Percentiles rank a stretch among this genome's conserved stretches.
Conservation (phyloP, 2,888 invertebrate species). For the Ichneumoninae sp. region DNA sequence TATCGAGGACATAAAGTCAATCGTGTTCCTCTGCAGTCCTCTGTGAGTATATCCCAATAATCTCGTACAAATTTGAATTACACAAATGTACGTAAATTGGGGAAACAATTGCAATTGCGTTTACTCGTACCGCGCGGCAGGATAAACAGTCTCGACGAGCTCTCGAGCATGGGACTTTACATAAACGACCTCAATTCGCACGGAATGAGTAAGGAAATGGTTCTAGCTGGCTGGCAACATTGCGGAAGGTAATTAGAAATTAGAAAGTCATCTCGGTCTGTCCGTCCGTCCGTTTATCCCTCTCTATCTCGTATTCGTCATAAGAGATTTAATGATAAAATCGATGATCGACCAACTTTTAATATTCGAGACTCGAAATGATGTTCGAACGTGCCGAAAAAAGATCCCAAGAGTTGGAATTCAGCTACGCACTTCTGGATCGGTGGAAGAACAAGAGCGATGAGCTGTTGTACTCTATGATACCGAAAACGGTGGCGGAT, state of each 20-base stretch:
- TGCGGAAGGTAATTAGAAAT: conserved; percentile 86
- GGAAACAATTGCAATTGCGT: not conserved
- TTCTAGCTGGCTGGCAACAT: conserved; percentile 94
- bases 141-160: conserved; percentile 93
- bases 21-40: conserved; percentile 95
- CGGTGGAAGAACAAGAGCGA: conserved; percentile 95
- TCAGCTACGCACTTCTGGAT: conserved; percentile 91
- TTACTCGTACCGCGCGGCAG: conserved; percentile 83
- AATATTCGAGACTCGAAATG: conserved; percentile 87
- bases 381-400: conserved; percentile 93
- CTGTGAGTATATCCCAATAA: conserved; percentile 86
- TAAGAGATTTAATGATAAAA: conserved; percentile 22
- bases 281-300: not conserved
- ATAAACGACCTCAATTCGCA: conserved; percentile 94
- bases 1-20: conserved; percentile 91
- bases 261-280: conserved; percentile 39
- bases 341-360: conserved; percentile 29
- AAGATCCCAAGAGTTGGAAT: conserved; percentile 91
- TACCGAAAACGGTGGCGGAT: conserved; percentile 94
- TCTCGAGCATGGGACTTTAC: conserved; percentile 91
- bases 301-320: conserved; percentile 23
- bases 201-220: conserved; percentile 93
- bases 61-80: not conserved
- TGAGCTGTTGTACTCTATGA: conserved; percentile 95
- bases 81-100: not conserved